Base-by-base conservation (phyloP, 2,888 invertebrate genomes). In the Cosmopolites sordidus region DNA sequence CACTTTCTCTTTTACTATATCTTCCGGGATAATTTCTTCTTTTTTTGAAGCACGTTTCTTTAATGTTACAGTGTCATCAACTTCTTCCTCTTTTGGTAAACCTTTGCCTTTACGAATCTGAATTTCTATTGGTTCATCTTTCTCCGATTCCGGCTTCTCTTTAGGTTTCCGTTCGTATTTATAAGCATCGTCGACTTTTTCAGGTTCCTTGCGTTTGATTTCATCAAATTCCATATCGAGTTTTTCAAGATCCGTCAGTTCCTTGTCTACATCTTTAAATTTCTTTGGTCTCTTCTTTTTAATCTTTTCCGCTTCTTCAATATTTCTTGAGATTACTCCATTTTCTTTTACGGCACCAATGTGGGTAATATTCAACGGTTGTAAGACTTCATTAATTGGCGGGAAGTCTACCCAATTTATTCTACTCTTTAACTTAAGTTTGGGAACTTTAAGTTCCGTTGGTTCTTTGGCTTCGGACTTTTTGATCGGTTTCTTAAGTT, bases 361-460 rank as follows among this genome's bases (percentile, higher is more conserved):
- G 56, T 72, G 58, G 27, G 70, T 69, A 16, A 75, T 63, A 29
- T 66, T 54, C 3, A 71, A 69, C 40, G 59, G 56, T 30, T 70
- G 64, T 53, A 72, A 63, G n/a, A 62, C 46, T 66, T 73, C 72
- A 12, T 59, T 45, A 12, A 61, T 49, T 14, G 73, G 71, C 48
- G 75, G 74, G 60, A 76, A 76, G 47, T 76, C 74, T 1, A 78
- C 68, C 61, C 78, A 79, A 42, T 74, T 78, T 14, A 88, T 84
- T 60, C 84, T 78, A 68, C 87, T 88, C 65, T 85, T 86, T 2
- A 89, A 72, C 67, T 84, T 79, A 40, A 86, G 75, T 69, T 84
- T 85, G 1, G 86, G 87, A 46, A 86, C 70, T 61, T 59, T 62
- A 1, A 62, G 64, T 45, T 60, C 53, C 41, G 56, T 60, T 2